These are phyloP conservation scores for Nemotelus nigrinus DNA, from an alignment of 2,888 invertebrate species.

Conservation along the genomic window DNA sequence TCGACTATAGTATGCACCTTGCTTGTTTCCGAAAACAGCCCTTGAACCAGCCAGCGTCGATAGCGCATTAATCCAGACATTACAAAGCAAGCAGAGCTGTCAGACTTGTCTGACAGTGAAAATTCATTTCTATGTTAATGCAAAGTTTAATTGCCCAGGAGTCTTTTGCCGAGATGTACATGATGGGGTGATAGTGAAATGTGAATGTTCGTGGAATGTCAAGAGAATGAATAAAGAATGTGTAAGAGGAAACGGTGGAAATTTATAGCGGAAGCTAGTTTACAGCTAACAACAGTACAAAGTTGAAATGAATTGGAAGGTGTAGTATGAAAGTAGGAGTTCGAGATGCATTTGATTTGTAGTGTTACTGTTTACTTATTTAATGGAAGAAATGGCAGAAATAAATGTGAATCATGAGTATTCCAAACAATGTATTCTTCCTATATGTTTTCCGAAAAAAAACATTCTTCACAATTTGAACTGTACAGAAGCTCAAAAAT, in stretches of 20 bases:
- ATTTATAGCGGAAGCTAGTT: slow-evolving; percentile 36
- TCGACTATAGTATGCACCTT: slow-evolving; percentile 31
- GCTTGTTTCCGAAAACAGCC: not conserved
- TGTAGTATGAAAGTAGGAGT: too few relatives aligned
- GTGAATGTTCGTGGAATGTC: not conserved
- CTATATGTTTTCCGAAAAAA: too few relatives aligned
- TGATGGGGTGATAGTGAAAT: not conserved
- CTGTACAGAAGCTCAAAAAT: too few relatives aligned
- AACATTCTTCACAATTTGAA: too few relatives aligned
- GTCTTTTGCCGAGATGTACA: not conserved
- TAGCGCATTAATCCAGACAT: slow-evolving; percentile 31
- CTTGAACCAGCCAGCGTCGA: too few relatives aligned
- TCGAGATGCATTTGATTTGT: too few relatives aligned
- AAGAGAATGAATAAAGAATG: not conserved
- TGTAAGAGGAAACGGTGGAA: not conserved
- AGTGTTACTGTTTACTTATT: too few relatives aligned
- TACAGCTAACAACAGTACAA: slow-evolving; percentile 8
- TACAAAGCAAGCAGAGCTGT: slow-evolving; percentile 17
- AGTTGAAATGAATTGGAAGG: not conserved
- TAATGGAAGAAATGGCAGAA: too few relatives aligned
- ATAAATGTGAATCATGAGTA: too few relatives aligned
- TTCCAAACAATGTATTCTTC: too few relatives aligned
- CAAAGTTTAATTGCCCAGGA: slow-evolving; percentile 38
- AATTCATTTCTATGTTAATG: slow-evolving; percentile 45
- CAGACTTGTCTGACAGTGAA: slow-evolving; percentile 32